Percentiles rank a stretch among this genome's conserved stretches.
These are phyloP conservation scores for Petrophora chlorosata DNA, from an alignment of 2,888 invertebrate species.

Conservation along the genomic window DNA sequence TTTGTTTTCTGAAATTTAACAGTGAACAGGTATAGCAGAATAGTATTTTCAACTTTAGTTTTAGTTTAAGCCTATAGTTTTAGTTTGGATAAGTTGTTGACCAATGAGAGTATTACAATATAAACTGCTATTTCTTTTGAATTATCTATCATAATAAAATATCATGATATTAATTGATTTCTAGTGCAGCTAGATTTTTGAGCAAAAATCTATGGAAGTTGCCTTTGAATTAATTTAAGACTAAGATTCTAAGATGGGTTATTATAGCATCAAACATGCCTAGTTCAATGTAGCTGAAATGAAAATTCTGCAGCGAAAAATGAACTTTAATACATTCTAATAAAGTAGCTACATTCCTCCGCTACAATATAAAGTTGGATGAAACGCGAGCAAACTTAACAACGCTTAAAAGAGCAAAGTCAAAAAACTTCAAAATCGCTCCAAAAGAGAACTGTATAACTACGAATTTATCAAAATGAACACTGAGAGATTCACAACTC, in stretches of 20 bases:
- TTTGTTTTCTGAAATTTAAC: too few species aligned
- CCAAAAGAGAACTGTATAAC: conserved; percentile 28
- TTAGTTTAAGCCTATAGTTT: too few species aligned
- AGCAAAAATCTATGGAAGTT: neutral
- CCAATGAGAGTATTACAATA: too few species aligned
- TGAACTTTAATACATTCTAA: too few species aligned
- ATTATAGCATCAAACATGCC: too few species aligned
- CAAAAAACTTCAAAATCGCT: conserved; percentile 30
- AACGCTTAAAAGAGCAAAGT: conserved; percentile 12
- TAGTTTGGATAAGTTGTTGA: too few species aligned
- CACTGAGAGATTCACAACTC: conserved; percentile 37
- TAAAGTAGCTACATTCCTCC: neutral
- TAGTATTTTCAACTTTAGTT: too few species aligned
- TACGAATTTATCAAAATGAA: conserved; percentile 32
- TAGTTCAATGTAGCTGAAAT: neutral
- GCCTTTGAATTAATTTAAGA: neutral
- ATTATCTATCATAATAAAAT: neutral
- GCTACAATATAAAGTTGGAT: neutral
- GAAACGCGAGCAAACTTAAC: conserved; percentile 12
- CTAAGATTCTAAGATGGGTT: too few species aligned
- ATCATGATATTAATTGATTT: too few species aligned
- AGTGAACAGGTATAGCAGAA: too few species aligned
- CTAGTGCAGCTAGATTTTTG: neutral
- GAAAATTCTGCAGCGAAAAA: conserved; percentile 3
- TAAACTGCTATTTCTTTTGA: neutral